Evolutionary conservation across 2,113 vertebrate species (phyloP), one percentile per base, ranked within the genome.

Genomic region (Apteryx mantelli): DNA sequence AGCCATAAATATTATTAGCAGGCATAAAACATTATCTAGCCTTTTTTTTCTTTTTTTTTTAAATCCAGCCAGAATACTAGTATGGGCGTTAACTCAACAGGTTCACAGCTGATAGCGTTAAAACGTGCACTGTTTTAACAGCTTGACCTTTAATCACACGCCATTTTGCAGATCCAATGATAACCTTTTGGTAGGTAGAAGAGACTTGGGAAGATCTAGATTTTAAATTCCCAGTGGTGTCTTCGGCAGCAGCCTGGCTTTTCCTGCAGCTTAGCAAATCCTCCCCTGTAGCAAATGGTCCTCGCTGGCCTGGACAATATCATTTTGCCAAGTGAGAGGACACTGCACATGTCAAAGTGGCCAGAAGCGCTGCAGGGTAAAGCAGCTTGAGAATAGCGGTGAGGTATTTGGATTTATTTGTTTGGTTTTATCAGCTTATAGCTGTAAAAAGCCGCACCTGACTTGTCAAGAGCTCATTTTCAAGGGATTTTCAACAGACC

Each of bases 111-210:
- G 61, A 70, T 56, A 63, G 18, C 38, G 18, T 92, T 81, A 84
- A 85, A 95, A 88, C 40, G 22, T 65, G 13, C 76, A 65, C 68
- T 69, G 26, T 58, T 97, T 82, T 79, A 76, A 79, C 88, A 94
- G 14, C 22, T n/a, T 87, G 80, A 81, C 73, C 73, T 88, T 71
- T 92, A 86, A 81, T 88, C 14, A 34, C 13, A 21, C 34, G 50
- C 2, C 10, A 3, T 53, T 75, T 84, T 63, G 2, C 28, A n/a
- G 50, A 36, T 86, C 86, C 66, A 94, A 53, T 88, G 64, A 65
- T 74, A 92, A 63, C 22, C 20, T 88, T 91, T 56, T 36, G 13
- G 70, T 53, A 48, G 7, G 6, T 52, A 74, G 28, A 69, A 82
- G 25, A 76, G 3, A 4, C 48, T 79, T 82, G 6, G 8, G 3